phyloP scores from a whole-genome alignment of 2,888 invertebrate genomes.

The Frankliniella fusca region DNA sequence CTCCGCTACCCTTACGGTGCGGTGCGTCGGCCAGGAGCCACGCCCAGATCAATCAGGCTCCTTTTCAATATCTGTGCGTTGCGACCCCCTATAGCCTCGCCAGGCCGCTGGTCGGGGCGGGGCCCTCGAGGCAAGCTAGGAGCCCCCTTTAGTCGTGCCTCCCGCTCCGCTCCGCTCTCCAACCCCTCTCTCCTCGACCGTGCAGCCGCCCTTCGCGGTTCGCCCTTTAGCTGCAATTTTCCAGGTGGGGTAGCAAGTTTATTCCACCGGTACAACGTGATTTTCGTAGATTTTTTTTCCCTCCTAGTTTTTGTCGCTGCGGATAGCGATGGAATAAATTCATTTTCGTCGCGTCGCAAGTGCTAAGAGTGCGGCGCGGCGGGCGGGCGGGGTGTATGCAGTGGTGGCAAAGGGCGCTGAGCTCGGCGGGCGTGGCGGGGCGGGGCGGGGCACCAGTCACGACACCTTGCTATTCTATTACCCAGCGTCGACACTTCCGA shows the following conservation, averaged over 20 bases:
- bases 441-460: constrained; percentile 4
- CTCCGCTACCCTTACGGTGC: not conserved
- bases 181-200: not conserved
- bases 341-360: too few relatives aligned
- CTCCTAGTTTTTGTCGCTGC: too few relatives aligned
- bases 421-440: not conserved
- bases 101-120: not conserved
- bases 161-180: not conserved
- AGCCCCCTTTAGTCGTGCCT: not conserved
- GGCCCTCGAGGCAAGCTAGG: not conserved
- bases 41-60: not conserved
- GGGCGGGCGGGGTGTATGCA: not conserved
- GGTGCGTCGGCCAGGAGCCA: not conserved
- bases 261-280: too few relatives aligned
- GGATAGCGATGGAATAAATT: too few relatives aligned
- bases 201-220: too few relatives aligned
- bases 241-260: too few relatives aligned
- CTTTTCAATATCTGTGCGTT: not conserved
- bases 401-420: too few relatives aligned
- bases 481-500: constrained; percentile 24
- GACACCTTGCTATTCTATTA: constrained; percentile 20
- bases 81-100: not conserved
- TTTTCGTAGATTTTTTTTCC: too few relatives aligned
- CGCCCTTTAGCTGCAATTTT: too few relatives aligned
- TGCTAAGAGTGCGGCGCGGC: not conserved